Evolutionary conservation across 2,113 vertebrate genomes (phyloP).

Genomic region (Aldabrachelys gigantea): DNA sequence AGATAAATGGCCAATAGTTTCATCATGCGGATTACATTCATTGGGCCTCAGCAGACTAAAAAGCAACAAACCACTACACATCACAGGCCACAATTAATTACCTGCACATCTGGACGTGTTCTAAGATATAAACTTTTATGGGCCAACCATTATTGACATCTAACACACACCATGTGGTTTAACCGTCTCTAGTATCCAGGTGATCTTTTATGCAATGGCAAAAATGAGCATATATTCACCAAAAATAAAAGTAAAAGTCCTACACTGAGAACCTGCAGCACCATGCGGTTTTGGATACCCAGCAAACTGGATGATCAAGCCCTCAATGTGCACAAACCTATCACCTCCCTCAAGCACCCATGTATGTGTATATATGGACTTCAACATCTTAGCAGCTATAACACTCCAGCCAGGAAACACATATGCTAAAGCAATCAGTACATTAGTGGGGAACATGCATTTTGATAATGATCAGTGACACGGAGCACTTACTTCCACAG

Average conservation of each 20-base stretch:
- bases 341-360: neutral
- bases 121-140: conserved; percentile 13
- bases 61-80: neutral
- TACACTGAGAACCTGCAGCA: neutral
- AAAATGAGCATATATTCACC: neutral
- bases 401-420: neutral
- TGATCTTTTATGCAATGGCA: neutral
- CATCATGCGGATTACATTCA: fast-evolving
- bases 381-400: fast-evolving
- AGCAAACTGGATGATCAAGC: fast-evolving
- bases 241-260: neutral
- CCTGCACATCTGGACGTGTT: neutral
- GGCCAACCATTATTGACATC: neutral
- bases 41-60: neutral
- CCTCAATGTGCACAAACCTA: neutral
- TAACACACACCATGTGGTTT: fast-evolving
- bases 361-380: fast-evolving
- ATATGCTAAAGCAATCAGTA: neutral
- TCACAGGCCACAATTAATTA: neutral
- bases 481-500: neutral
- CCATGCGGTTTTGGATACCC: neutral
- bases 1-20: neutral
- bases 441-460: neutral
- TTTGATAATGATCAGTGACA: neutral
- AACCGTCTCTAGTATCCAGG: neutral